Base-by-base conservation (phyloP, 2,113 vertebrate species). In the Lathamus discolor region DNA sequence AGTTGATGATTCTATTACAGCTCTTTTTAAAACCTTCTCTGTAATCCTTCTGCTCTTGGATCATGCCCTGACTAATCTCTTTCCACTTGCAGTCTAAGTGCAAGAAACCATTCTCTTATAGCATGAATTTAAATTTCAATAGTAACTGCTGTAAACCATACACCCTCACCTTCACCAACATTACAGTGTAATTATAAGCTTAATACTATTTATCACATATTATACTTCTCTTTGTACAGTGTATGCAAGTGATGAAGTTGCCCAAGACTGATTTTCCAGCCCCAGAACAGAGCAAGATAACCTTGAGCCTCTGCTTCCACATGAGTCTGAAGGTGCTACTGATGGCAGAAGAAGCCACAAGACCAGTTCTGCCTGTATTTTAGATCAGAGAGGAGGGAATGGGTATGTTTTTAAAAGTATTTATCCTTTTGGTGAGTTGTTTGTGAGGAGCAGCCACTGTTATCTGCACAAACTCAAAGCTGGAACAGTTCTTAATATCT, bases 91-190 rank as follows among this genome's bases (percentile, higher is more conserved):
- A 28, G 73, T 73, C 70, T 59, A 33, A 57, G 75, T 12, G 87
- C 62, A 37, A 69, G 90, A 94, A 87, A 6, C 77, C 78, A 75
- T 93, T 79, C 78, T 90, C 91, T 66, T 37, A 1, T 0, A 62
- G 44, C 81, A 66, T 2, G 84, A 39, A 76, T 85, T 86, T 92
- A 27, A 69, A 92, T 91, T 84, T 82, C 87, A 62, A 14, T 3
- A 24, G n/a, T 51, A 90, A 55, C 93, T 96, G 78, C 83, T 91
- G 77, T 87, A 96, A 96, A 92, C 74, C 81, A 43, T 86, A 43
- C 86, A 91, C 57, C 94, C 94, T 69, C 86, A 49, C 91, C 83
- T 88, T 89, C 48, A 33, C 83, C 89, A 55, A 2, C 62, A 5
- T 55, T 33, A 4, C 37, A 7, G 1, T 48, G 62, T 90, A 66